phyloP scores from a whole-genome alignment of 2,797 vertebrate species.

The Pantherophis alleghaniensis region DNA sequence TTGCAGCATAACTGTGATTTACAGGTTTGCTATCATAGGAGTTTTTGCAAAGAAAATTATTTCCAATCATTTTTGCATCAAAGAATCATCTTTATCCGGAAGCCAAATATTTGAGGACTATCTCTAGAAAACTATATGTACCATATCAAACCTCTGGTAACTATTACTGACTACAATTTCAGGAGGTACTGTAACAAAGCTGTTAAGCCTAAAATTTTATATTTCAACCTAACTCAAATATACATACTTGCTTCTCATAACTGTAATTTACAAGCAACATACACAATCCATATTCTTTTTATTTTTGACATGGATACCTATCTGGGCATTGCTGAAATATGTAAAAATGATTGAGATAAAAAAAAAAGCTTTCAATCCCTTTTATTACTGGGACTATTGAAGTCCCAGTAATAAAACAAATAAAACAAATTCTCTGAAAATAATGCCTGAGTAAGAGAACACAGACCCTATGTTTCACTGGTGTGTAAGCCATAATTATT shows the following conservation, averaged over 20 bases:
- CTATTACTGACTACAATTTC: neutral
- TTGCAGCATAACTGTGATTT: neutral
- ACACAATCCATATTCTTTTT: neutral
- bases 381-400: neutral
- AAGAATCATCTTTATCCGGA: neutral
- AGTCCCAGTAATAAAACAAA: neutral
- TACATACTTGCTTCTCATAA: neutral
- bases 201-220: neutral
- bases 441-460: too few species aligned
- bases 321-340: neutral
- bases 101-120: neutral
- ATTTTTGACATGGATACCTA: neutral
- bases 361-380: neutral
- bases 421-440: neutral
- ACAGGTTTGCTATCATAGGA: neutral
- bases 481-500: neutral
- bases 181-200: neutral
- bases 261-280: neutral
- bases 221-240: neutral
- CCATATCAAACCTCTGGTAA: neutral
- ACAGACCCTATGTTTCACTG: neutral
- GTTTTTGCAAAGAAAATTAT: neutral
- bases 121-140: neutral
- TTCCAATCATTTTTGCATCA: neutral
- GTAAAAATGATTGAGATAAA: neutral